These are phyloP conservation scores for Mythimna pallens DNA, from an alignment of 2,888 invertebrate species.

Conservation along the genomic window DNA sequence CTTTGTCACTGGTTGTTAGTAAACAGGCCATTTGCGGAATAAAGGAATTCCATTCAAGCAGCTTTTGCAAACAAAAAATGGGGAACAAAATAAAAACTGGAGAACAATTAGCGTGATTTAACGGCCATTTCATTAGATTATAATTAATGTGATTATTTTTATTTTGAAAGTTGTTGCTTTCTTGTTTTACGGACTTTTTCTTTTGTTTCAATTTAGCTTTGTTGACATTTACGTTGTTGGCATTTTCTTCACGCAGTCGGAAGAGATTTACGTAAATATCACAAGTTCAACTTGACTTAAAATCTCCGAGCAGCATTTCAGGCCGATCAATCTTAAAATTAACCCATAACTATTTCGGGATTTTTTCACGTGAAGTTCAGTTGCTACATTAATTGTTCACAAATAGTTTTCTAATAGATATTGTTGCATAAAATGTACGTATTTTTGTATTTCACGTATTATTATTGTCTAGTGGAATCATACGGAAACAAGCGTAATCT, in stretches of 20 bases:
- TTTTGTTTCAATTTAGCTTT: slow-evolving; percentile 52
- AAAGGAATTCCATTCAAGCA: slow-evolving; percentile 88
- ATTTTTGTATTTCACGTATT: no score
- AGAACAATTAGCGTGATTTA: slow-evolving; percentile 90
- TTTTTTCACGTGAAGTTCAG: no score
- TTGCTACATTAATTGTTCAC: no score
- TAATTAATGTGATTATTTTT: slow-evolving; percentile 85
- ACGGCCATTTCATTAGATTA: slow-evolving; percentile 87
- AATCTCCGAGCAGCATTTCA: background rate
- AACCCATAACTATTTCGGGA: no score
- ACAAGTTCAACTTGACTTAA: background rate
- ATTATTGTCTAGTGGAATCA: no score
- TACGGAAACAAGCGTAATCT: no score
- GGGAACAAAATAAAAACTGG: slow-evolving; percentile 87
- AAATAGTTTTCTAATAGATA: no score
- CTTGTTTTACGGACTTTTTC: slow-evolving; percentile 59
- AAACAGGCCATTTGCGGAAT: slow-evolving; percentile 88
- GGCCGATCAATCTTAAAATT: background rate
- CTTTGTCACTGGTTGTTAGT: slow-evolving; percentile 86
- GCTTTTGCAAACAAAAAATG: slow-evolving; percentile 80
- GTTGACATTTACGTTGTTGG: slow-evolving; percentile 2
- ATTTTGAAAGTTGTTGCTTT: slow-evolving; percentile 70
- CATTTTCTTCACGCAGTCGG: background rate
- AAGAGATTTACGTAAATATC: background rate
- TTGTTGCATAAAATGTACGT: no score